Evolutionary conservation across 2,797 vertebrate species (phyloP), one percentile per base, ranked within the genome.

Genomic region (Gorsachius magnificus): DNA sequence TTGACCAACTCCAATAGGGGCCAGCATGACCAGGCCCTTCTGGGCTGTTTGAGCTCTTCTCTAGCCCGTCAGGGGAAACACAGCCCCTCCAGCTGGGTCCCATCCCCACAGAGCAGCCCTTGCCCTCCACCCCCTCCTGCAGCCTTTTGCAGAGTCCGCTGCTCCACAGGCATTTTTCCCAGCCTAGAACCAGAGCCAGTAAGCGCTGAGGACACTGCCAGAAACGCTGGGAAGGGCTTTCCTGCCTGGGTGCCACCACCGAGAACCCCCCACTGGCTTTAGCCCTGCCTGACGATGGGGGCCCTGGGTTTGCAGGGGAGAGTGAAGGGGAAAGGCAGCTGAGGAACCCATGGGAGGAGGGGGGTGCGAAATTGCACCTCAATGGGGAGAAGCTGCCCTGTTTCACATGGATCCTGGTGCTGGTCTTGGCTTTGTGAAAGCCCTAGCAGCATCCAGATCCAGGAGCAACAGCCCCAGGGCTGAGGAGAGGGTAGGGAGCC

Each of bases 1-100:
- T 45, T 63, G 25, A 28, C 21, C 56, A 28, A 38, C 18, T 38
- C 3, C 43, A 65, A 36, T 0, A 46, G 29, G 77, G 12, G 13
- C 43, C 70, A 48, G 2, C 0, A 0, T 9, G 9, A 79, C 4
- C 0, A 2, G 35, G 50, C 5, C 31, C 10, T n/a, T 50, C 11
- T 4, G 24, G 18, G 10, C 6, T 9, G 9, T 46, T 26, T 24
- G 26, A 54, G 43, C 25, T 51, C 51, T 70, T n/a, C 36, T 75
- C 6, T 35, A 66, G 11, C 15, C 8, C 5, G 0, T 3, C 26
- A 13, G 31, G 10, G 36, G 9, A 79, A 72, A 61, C 26, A 41
- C 33, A 57, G 13, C 48, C 4, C 5, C 48, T 45, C 3, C 13
- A 36, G 5, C 16, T n/a, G 28, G 45, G 29, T 8, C 31, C 31